Percentiles rank a stretch among this genome's conserved stretches.
phyloP scores from a whole-genome alignment of 2,797 vertebrate species.

The Orientallactaga sibirica region DNA sequence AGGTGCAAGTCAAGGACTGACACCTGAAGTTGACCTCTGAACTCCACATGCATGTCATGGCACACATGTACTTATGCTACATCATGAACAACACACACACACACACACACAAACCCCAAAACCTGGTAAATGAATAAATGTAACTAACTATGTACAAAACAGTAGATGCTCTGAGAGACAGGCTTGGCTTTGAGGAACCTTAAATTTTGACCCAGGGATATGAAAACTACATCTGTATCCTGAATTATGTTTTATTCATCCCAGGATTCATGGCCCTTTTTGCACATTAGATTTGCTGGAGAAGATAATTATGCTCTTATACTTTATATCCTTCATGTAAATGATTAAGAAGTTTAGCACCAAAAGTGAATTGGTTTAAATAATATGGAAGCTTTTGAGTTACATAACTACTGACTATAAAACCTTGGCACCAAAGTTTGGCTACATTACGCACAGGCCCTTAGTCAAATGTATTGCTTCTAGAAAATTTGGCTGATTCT shows the following conservation, averaged over 20 bases:
- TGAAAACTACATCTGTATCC: not conserved
- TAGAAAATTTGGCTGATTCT: not conserved
- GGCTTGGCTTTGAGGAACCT: slow-evolving; percentile 35
- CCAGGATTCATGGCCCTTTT: not conserved
- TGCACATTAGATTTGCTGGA: not conserved
- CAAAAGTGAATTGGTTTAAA: not conserved
- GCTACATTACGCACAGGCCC: not conserved
- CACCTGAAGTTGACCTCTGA: too few relatives aligned
- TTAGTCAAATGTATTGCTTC: slow-evolving; percentile 2
- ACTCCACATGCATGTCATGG: too few relatives aligned
- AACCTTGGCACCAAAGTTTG: not conserved
- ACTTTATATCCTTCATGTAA: not conserved
- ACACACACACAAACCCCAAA: too few relatives aligned
- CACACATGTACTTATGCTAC: too few relatives aligned
- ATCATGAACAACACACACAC: too few relatives aligned
- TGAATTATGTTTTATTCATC: not conserved
- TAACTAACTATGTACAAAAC: not conserved
- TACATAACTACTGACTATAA: not conserved
- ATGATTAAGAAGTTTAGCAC: slow-evolving; percentile 5
- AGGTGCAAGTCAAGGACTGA: too few relatives aligned
- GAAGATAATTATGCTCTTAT: not conserved
- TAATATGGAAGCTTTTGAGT: slow-evolving; percentile 10
- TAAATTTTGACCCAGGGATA: not conserved
- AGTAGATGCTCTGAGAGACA: not conserved
- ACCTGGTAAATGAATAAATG: too few relatives aligned